Evolutionary conservation across 2,113 vertebrate genomes (phyloP).

Genomic region (Halichoeres trimaculatus): DNA sequence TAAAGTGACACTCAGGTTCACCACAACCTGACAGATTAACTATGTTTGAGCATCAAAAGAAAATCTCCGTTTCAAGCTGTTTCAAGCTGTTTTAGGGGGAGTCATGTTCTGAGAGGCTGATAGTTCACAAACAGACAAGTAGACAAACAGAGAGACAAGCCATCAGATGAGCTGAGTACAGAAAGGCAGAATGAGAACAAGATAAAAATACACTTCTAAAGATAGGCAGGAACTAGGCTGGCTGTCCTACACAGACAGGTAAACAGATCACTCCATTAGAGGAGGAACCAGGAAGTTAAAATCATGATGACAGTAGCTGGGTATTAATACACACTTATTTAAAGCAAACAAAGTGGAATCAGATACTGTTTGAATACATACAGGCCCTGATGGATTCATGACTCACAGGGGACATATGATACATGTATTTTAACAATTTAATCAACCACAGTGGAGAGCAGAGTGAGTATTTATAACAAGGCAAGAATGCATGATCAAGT

Average conservation of each 20-base stretch:
- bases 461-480: constrained; percentile 26
- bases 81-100: background rate
- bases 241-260: constrained; percentile 15
- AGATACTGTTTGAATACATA: background rate
- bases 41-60: background rate
- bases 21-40: background rate
- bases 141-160: constrained; percentile 6
- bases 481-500: constrained; percentile 10
- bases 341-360: constrained; percentile 7
- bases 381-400: background rate
- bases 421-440: constrained; percentile 19
- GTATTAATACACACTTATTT: background rate
- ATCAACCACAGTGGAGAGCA: constrained; percentile 10
- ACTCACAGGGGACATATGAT: background rate
- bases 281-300: constrained; percentile 17
- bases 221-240: constrained; percentile 21
- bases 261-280: constrained; percentile 21
- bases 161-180: constrained; percentile 10
- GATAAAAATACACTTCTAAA: constrained; percentile 49
- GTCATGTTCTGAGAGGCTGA: constrained; percentile 8
- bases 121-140: constrained; percentile 27
- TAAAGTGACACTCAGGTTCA: constrained; percentile 6
- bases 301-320: constrained; percentile 2
- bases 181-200: constrained; percentile 45
- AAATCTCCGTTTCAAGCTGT: background rate